Percentiles rank a stretch among this genome's conserved stretches.
Conservation (phyloP, 2,888 invertebrate species). For the Ophion obscuratus region DNA sequence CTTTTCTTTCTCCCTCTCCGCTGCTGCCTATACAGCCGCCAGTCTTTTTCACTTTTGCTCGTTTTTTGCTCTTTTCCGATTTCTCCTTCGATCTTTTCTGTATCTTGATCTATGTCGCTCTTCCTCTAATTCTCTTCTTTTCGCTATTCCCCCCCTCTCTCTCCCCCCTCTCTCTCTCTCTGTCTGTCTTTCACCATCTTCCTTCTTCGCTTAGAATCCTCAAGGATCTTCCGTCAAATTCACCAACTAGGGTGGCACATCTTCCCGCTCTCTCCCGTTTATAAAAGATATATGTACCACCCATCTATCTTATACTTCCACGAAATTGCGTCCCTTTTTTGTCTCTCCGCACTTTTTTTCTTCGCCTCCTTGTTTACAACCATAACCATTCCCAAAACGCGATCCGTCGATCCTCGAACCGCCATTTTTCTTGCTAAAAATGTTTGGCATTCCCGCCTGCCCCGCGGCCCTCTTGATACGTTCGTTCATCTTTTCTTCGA, state of each 20-base stretch:
- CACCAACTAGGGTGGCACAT: conserved; percentile 72
- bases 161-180: conserved; percentile 29
- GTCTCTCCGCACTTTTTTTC: conserved; percentile 12
- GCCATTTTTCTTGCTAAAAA: conserved; percentile 55
- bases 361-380: background rate
- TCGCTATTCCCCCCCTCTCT: conserved; percentile 27
- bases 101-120: conserved; percentile 37
- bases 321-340: conserved; percentile 25
- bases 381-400: conserved; percentile 21
- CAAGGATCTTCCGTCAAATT: conserved; percentile 62
- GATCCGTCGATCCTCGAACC: conserved; percentile 41
- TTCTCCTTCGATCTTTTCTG: background rate
- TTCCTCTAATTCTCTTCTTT: conserved; percentile 40
- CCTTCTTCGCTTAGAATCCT: conserved; percentile 41
- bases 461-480: background rate
- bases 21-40: background rate
- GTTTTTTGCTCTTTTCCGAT: background rate
- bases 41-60: conserved; percentile 40
- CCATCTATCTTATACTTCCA: conserved; percentile 21
- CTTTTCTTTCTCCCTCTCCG: background rate
- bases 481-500: conserved; percentile 47
- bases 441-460: conserved; percentile 44
- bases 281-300: conserved; percentile 2
- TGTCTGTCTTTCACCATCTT: conserved; percentile 33
- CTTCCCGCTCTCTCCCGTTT: conserved; percentile 52